Base-by-base conservation (phyloP, 2,888 invertebrate genomes). In the Odontomyia ornata region DNA sequence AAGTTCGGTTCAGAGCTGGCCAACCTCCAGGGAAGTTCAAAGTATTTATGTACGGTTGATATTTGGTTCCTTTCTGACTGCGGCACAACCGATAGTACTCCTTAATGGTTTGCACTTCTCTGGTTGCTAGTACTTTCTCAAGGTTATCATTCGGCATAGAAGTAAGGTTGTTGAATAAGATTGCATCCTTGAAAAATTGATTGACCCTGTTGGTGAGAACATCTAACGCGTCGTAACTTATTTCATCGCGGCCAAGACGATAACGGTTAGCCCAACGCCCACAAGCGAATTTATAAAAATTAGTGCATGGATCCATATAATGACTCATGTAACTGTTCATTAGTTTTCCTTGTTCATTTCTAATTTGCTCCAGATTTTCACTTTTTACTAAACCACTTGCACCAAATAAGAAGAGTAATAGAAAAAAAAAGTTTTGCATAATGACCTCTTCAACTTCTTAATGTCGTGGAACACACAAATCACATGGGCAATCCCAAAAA, bases 261-360 rank as follows among this genome's bases (percentile, higher is more conserved):
- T 75, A 23, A n/a, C n/a, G 47, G n/a, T 47, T 62, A 13, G 25
- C 47, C 64, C 62, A 75, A 64, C 47, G 62, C 1, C 64, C 64
- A 21, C 75, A 75, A 9, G 75, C 75, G 23, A 64, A 75, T 25
- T 75, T 75, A 27, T 75, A 75, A 27, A 75, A 75, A 47, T 75
- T 18, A 25, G 43, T 60, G 21, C 75, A 75, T 11, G 75, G 75
- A 64, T 75, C 43, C 18, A 64, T 18, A 1, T 36, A 18, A 13
- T 57, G 25, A 25, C 64, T 64, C 47, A 62, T 62, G 18, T 28
- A 64, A 25, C 43, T 46, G 4, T 18, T 4, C 52, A 52, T 52
- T 4, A 18, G 18, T 4, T 15, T 13, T 52, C 52, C 52, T 9
- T 52, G 15, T 13, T 18, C n/a, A 4, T 4, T 18, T 15, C 52